Evolutionary conservation across 2,113 vertebrate genomes (phyloP).

Genomic region (Myrmecobius fasciatus): DNA sequence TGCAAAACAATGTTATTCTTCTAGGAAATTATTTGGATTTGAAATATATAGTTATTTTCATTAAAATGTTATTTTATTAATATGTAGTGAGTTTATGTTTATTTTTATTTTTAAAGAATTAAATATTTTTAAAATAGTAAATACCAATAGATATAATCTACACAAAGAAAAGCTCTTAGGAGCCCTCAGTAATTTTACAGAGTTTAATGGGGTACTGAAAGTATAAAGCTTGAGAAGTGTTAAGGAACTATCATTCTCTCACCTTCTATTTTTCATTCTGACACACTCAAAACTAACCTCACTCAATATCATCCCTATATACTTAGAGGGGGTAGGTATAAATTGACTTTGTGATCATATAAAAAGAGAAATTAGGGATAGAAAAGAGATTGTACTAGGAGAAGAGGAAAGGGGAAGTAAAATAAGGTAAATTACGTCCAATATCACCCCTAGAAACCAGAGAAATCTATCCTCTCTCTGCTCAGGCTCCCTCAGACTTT

Average conservation of each 20-base stretch:
- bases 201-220: not conserved
- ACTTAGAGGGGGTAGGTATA: too few relatives aligned
- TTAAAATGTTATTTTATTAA: not conserved
- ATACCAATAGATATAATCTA: not conserved
- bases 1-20: not conserved
- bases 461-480: not conserved
- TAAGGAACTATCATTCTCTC: not conserved
- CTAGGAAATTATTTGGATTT: not conserved
- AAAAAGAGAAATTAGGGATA: too few relatives aligned
- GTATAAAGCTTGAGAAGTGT: not conserved
- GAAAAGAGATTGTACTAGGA: too few relatives aligned
- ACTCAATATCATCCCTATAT: not conserved
- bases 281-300: not conserved
- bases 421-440: too few relatives aligned
- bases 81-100: not conserved
- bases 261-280: not conserved
- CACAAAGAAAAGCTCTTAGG: not conserved
- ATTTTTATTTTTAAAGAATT: not conserved
- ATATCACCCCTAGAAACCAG: not conserved
- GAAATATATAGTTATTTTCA: not conserved
- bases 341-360: too few relatives aligned
- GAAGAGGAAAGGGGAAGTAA: too few relatives aligned
- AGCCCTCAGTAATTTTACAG: not conserved
- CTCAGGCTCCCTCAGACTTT: not conserved
- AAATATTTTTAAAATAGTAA: not conserved